These are phyloP conservation scores for Agrilus mali DNA, from an alignment of 2,888 invertebrate genomes.

Conservation along the genomic window DNA sequence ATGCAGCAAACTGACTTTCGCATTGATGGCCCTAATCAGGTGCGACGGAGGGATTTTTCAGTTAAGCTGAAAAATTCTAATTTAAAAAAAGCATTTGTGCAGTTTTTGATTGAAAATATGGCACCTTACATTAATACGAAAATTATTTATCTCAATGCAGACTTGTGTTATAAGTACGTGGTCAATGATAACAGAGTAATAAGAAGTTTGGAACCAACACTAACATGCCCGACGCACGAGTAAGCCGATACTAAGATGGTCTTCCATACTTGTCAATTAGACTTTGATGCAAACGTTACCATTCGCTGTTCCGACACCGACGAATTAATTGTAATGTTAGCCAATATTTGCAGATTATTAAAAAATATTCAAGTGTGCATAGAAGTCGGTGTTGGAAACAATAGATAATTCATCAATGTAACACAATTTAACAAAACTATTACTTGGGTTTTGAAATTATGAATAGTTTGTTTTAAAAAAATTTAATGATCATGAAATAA, in stretches of 20 bases:
- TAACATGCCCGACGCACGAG: constrained; percentile 1
- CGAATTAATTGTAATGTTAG: constrained; percentile 15
- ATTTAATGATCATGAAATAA: too few relatives aligned
- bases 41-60: constrained; percentile 10
- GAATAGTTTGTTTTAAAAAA: too few relatives aligned
- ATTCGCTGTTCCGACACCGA: constrained; percentile 17
- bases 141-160: constrained; percentile 12
- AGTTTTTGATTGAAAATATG: constrained; percentile 11
- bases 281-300: constrained; percentile 8
- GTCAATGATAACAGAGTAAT: constrained; percentile 3
- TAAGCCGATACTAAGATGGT: constrained; percentile 4
- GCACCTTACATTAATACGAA: constrained; percentile 9
- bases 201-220: neutral
- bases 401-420: too few relatives aligned
- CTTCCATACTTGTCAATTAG: constrained; percentile 3
- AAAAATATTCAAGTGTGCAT: constrained; percentile 8
- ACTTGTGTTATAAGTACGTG: neutral
- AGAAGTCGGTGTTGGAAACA: constrained; percentile 15
- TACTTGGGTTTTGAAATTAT: too few relatives aligned
- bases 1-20: constrained; percentile 6
- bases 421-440: too few relatives aligned
- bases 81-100: constrained; percentile 14
- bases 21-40: constrained; percentile 12
- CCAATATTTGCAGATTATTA: constrained; percentile 9
- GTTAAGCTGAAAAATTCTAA: constrained; percentile 13